Base-by-base conservation (phyloP, 2,888 invertebrate species). In the Crocallis elinguaria region DNA sequence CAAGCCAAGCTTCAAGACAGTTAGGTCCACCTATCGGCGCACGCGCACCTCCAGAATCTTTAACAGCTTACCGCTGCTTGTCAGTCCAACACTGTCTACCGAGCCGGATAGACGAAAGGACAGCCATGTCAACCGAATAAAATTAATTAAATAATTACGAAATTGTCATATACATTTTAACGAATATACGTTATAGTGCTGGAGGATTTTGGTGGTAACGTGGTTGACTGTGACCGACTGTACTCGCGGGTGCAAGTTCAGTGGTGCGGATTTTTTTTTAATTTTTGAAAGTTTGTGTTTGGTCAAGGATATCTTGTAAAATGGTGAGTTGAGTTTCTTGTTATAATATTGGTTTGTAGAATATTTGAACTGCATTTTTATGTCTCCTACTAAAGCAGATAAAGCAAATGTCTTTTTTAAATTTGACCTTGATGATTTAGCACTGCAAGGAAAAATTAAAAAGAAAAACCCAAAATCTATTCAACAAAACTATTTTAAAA, bases 61-160 rank as follows among this genome's bases (percentile, higher is more conserved):
- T 79, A 85, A 84, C 69, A 73, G 73, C 77, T 66, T 71, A 67
- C 60, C 67, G 80, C 83, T 86, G 64, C 66, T 73, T 72, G 75
- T 77, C 88, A 91, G 90, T 91, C 88, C 86, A 82, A 82, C 77
- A 83, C 85, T 84, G 89, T 88, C 89, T 85, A 72, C 81, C 83
- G 68, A 66, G 57, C 67, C 71, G 70, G 83, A 82, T 86, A 86
- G 89, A 84, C 90, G 85, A 77, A 69, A 79, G 82, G 87, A 83
- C 85, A 72, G 77, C 70, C 65, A 80, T 84, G 67, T 41, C 41
- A 42, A 9, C 23, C 45, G 45, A 45, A 41, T 45, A 46, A 66
- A 65, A 27, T 45, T 49, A 39, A 36, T 21, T 2, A 37, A 32
- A 37, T 44, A 54, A 30, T 30, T 32, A 52, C 45, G 38, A 45